phyloP scores from a whole-genome alignment of 2,113 vertebrate species.

The Vidua macroura region DNA sequence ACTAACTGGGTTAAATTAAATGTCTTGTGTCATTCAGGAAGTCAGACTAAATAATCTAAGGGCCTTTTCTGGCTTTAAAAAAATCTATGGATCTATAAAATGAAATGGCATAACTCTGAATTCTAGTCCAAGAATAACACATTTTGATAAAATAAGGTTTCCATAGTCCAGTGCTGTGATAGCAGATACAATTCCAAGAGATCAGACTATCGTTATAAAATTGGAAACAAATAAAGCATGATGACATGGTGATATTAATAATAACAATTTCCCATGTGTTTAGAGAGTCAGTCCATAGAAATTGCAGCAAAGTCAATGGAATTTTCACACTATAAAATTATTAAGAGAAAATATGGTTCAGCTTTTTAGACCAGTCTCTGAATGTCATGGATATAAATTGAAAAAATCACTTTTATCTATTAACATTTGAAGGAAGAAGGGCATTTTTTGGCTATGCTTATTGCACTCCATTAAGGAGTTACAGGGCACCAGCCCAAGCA shows the following conservation, averaged over 20 bases:
- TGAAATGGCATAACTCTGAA: neutral
- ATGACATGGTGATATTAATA: slow-evolving; percentile 18
- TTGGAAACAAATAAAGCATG: slow-evolving; percentile 34
- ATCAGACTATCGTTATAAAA: slow-evolving; percentile 11
- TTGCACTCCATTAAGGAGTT: neutral
- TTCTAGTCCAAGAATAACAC: slow-evolving; percentile 54
- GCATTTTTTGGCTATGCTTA: neutral
- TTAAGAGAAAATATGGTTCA: neutral
- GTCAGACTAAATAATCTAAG: slow-evolving; percentile 24
- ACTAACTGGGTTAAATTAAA: slow-evolving; percentile 24
- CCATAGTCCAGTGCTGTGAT: neutral
- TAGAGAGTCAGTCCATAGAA: slow-evolving; percentile 5
- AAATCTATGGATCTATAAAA: slow-evolving; percentile 24
- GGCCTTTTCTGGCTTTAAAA: slow-evolving; percentile 21
- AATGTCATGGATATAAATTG: neutral
- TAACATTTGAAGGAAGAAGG: neutral
- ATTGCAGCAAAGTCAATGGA: slow-evolving; percentile 7
- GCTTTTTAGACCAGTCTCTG: neutral
- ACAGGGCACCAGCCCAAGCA: neutral
- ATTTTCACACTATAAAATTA: slow-evolving; percentile 15
- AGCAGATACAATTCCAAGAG: neutral
- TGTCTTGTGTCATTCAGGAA: slow-evolving; percentile 25
- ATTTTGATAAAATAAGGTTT: slow-evolving; percentile 35
- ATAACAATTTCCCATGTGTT: neutral
- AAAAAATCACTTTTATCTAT: slow-evolving; percentile 25